These are phyloP conservation scores for Callocephalon fimbriatum DNA, from an alignment of 2,113 vertebrate genomes.

Conservation along the genomic window DNA sequence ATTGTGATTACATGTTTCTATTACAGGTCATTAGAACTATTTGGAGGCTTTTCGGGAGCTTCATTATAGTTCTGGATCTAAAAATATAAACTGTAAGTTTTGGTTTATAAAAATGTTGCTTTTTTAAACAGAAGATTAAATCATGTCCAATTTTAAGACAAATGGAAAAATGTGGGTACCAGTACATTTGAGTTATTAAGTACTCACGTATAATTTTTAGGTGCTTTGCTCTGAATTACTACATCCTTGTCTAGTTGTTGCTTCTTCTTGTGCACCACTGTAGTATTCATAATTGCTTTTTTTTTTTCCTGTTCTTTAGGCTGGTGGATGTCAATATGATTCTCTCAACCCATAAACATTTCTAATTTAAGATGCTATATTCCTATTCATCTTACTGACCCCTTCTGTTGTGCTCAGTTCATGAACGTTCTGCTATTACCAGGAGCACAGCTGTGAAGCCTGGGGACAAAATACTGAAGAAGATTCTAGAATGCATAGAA, in stretches of 20 bases:
- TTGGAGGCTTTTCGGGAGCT: not conserved
- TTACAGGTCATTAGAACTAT: not conserved
- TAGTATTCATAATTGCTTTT: not conserved
- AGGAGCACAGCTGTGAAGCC: not conserved
- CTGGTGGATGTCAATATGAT: not conserved
- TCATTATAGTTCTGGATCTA: not conserved
- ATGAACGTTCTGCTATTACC: not conserved
- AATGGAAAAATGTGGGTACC: not conserved
- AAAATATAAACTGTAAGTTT: not conserved
- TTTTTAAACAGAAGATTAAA: not conserved
- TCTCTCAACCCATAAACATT: not conserved
- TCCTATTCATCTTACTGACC: not conserved
- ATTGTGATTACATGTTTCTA: fast-evolving
- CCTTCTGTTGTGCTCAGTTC: not conserved
- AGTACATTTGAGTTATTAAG: not conserved
- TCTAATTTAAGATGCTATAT: not conserved
- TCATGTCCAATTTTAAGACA: not conserved
- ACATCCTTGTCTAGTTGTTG: not conserved
- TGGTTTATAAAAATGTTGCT: not conserved
- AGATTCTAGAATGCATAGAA: not conserved
- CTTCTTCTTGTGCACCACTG: not conserved
- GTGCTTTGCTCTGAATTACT: not conserved
- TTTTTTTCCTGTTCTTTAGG: not conserved
- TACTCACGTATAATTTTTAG: not conserved
- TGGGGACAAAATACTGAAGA: not conserved